Conservation (phyloP, 2,113 vertebrate genomes). For the Hemicordylus capensis region DNA sequence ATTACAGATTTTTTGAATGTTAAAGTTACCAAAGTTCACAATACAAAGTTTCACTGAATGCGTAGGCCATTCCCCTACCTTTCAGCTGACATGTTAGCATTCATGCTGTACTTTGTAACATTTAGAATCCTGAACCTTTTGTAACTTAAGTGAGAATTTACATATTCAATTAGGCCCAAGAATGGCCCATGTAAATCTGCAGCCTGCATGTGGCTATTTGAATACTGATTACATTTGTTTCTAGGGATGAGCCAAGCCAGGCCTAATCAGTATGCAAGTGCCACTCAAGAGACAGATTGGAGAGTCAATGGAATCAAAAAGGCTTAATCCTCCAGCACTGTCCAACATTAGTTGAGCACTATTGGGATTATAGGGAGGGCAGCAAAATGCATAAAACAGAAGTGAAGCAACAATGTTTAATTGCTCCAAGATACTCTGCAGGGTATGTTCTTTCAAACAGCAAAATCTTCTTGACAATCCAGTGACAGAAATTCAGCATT, state of each 20-base stretch:
- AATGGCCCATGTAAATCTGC: neutral
- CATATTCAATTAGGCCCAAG: neutral
- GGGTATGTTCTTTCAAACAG: conserved; percentile 23
- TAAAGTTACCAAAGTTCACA: neutral
- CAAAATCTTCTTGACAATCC: conserved; percentile 46
- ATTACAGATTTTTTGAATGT: neutral
- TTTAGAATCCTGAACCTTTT: conserved; percentile 14
- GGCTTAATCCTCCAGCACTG: accelerated
- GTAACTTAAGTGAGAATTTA: conserved; percentile 7
- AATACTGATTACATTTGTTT: conserved; percentile 24
- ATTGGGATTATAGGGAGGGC: neutral
- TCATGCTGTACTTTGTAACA: conserved; percentile 20
- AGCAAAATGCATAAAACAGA: neutral
- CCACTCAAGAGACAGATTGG: conserved; percentile 20
- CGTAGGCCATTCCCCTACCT: neutral
- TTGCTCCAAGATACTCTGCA: neutral
- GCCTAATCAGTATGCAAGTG: conserved; percentile 15
- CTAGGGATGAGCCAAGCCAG: neutral
- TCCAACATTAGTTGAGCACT: neutral
- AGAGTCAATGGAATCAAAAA: neutral
- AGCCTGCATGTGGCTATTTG: neutral
- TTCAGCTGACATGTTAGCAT: neutral
- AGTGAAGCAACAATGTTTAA: neutral
- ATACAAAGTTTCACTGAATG: neutral
- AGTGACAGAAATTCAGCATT: conserved; percentile 29